Conservation (phyloP, 2,888 invertebrate genomes). For the Agrotis clavis region DNA sequence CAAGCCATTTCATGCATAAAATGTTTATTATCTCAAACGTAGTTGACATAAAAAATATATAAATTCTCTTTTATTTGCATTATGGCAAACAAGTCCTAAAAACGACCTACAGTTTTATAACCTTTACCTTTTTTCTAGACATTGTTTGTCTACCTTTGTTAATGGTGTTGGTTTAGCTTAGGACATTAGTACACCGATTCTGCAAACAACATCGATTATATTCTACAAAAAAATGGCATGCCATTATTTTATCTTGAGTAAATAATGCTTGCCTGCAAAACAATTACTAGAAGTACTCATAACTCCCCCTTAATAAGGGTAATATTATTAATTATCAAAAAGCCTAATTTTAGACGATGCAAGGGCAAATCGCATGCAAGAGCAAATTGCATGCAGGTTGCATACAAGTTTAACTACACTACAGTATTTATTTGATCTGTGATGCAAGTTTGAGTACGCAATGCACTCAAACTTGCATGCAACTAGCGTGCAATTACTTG, state of each 20-base stretch:
- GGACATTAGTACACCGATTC: neutral
- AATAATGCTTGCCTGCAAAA: neutral
- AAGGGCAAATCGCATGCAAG: too few relatives aligned
- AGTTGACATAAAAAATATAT: neutral
- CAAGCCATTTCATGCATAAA: neutral
- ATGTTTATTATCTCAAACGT: neutral
- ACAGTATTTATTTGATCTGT: too few relatives aligned
- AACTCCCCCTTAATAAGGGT: neutral
- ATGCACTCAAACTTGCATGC: too few relatives aligned
- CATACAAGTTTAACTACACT: too few relatives aligned
- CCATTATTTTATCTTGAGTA: neutral
- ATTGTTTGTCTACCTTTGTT: constrained; percentile 5
- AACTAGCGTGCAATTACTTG: too few relatives aligned
- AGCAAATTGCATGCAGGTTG: too few relatives aligned
- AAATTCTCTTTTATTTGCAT: neutral
- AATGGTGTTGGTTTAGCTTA: constrained; percentile 20
- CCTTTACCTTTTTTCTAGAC: constrained; percentile 13
- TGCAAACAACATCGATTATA: constrained; percentile 5
- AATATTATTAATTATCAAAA: neutral
- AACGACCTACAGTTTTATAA: constrained; percentile 4
- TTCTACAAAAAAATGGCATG: neutral
- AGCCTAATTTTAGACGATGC: too few relatives aligned
- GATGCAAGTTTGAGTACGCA: too few relatives aligned
- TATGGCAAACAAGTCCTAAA: neutral
- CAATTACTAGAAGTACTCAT: neutral